Evolutionary conservation across 2,888 invertebrate species (phyloP).

Genomic region (Melipona bicolor): DNA sequence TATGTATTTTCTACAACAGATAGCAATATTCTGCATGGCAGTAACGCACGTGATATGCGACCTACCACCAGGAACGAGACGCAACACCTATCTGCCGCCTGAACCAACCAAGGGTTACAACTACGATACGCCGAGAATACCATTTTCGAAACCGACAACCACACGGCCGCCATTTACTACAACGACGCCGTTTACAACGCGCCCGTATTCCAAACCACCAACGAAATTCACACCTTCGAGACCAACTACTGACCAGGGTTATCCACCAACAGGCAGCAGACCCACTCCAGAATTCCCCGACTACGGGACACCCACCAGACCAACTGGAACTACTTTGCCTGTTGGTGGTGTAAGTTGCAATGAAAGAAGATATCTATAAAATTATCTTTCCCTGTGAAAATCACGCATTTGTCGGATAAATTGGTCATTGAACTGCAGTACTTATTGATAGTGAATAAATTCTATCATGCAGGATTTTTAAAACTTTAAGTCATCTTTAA

Average conservation of each 20-base stretch:
- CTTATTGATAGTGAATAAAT: neutral
- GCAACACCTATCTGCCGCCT: constrained; percentile 91
- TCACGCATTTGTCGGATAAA: neutral
- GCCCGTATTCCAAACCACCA: constrained; percentile 20
- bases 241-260: constrained; percentile 57
- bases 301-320: constrained; percentile 74
- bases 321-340: constrained; percentile 73
- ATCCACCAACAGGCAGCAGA: constrained; percentile 75
- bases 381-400: neutral
- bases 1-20: constrained; percentile 39
- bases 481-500: too few species aligned
- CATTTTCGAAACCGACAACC: constrained; percentile 82
- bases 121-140: constrained; percentile 88
- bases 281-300: constrained; percentile 79
- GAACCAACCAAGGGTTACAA: constrained; percentile 88
- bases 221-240: constrained; percentile 45
- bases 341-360: constrained; percentile 71
- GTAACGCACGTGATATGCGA: constrained; percentile 83
- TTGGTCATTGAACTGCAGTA: neutral
- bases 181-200: neutral
- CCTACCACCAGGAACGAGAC: constrained; percentile 87
- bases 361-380: neutral
- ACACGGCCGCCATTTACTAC: constrained; percentile 74
- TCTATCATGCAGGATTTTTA: too few species aligned
- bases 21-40: constrained; percentile 57